phyloP scores from a whole-genome alignment of 2,797 vertebrate genomes.

The Spea hammondii region DNA sequence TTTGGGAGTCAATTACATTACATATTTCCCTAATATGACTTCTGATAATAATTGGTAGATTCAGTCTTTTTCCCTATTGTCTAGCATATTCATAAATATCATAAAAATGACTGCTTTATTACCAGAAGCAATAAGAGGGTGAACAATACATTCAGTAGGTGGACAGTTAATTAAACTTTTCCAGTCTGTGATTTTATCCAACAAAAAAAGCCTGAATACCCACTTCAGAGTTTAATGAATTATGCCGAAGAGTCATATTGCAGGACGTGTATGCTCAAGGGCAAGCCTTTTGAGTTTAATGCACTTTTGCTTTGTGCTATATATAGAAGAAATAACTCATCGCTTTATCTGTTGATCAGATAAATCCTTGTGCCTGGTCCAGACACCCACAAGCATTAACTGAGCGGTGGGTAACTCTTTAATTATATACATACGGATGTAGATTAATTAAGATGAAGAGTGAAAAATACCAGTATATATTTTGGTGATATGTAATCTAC shows the following conservation, averaged over 20 bases:
- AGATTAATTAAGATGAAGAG: too few relatives aligned
- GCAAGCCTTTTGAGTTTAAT: neutral
- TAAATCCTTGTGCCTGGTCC: neutral
- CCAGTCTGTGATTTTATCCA: neutral
- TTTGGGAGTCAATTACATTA: constrained; percentile 21
- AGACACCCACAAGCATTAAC: neutral
- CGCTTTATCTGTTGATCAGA: neutral
- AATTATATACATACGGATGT: too few relatives aligned
- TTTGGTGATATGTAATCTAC: too few relatives aligned
- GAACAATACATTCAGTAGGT: constrained; percentile 32
- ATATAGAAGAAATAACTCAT: neutral
- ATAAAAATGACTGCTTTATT: constrained; percentile 33
- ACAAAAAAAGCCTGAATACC: constrained; percentile 7
- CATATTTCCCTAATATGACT: constrained; percentile 17
- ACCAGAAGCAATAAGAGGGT: constrained; percentile 14
- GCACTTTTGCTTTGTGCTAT: neutral
- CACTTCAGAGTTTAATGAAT: constrained; percentile 44
- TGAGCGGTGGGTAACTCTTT: too few relatives aligned
- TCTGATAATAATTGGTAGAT: constrained; percentile 27
- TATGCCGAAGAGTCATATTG: neutral
- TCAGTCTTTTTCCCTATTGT: constrained; percentile 21
- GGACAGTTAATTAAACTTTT: constrained; percentile 45
- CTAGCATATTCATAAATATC: constrained; percentile 20
- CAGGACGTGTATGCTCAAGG: neutral
- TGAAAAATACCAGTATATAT: too few relatives aligned